phyloP scores from a whole-genome alignment of 1,140 invertebrate genomes.

The Aphelenchoides besseyi region DNA sequence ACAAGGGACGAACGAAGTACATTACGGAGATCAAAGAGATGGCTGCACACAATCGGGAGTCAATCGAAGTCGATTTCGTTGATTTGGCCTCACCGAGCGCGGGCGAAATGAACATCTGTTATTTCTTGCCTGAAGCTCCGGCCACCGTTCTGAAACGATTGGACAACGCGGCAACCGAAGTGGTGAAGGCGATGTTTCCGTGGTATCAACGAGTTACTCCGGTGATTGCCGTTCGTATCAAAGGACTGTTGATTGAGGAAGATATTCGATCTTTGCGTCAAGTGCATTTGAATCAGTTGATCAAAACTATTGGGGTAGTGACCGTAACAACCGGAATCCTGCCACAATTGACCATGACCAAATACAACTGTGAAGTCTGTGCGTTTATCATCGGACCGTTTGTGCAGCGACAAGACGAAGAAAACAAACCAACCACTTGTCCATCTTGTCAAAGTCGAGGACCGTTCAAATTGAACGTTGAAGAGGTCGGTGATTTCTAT shows the following conservation, averaged over 20 bases:
- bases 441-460: slow-evolving; percentile 94
- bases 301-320: slow-evolving; percentile 89
- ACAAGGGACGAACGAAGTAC: slow-evolving; percentile 45
- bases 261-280: slow-evolving; percentile 90
- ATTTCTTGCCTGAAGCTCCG: slow-evolving; percentile 93
- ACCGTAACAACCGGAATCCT: slow-evolving; percentile 90
- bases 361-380: slow-evolving; percentile 96
- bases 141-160: slow-evolving; percentile 70
- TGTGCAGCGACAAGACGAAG: slow-evolving; percentile 83
- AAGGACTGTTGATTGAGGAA: slow-evolving; percentile 89
- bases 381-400: slow-evolving; percentile 91
- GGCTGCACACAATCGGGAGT: slow-evolving; percentile 70
- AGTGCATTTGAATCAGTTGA: slow-evolving; percentile 86
- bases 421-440: slow-evolving; percentile 91
- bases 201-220: slow-evolving; percentile 88
- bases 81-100: slow-evolving; percentile 76
- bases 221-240: slow-evolving; percentile 80
- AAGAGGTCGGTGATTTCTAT: slow-evolving; percentile 77
- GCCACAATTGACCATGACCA: slow-evolving; percentile 88
- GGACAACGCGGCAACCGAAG: slow-evolving; percentile 74
- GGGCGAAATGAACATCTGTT: slow-evolving; percentile 84
- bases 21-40: slow-evolving; percentile 56
- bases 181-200: slow-evolving; percentile 89
- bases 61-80: slow-evolving; percentile 89
- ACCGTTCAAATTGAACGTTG: slow-evolving; percentile 76